A percentile compares a stretch with the other conserved stretches of the same genome.
Conservation (phyloP, 1,140 invertebrate genomes). For the Dufourea novaeangliae region DNA sequence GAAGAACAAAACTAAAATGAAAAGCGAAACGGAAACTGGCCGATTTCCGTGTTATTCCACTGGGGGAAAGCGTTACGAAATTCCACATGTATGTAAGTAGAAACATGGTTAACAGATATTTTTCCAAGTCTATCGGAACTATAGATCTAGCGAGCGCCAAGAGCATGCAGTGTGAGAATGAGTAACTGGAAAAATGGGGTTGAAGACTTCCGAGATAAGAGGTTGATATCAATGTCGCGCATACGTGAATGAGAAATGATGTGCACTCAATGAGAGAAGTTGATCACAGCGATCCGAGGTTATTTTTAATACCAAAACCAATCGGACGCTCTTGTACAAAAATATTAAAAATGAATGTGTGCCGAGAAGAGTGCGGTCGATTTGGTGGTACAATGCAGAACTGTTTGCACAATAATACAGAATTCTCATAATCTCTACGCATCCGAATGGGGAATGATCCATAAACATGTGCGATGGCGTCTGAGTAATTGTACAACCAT, state of each 20-base stretch:
- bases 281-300: slow-evolving; percentile 77
- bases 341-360: slow-evolving; percentile 54
- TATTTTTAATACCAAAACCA: slow-evolving; percentile 83
- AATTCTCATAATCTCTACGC: too few relatives aligned
- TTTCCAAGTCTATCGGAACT: slow-evolving; percentile 77
- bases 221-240: slow-evolving; percentile 50
- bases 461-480: too few relatives aligned
- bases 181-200: slow-evolving; percentile 47
- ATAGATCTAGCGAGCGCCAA: slow-evolving; percentile 67
- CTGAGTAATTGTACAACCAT: slow-evolving; percentile 14
- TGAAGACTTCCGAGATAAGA: slow-evolving; percentile 53
- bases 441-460: slow-evolving; percentile 1
- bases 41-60: slow-evolving; percentile 75
- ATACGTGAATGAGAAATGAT: slow-evolving; percentile 38
- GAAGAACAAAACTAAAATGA: slow-evolving; percentile 3
- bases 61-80: slow-evolving; percentile 71
- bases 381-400: slow-evolving; percentile 16
- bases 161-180: slow-evolving; percentile 64
- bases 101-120: slow-evolving; percentile 74
- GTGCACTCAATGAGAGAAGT: slow-evolving; percentile 60
- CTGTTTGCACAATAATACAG: background rate
- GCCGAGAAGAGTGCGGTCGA: slow-evolving; percentile 43
- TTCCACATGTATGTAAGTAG: slow-evolving; percentile 74
- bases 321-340: slow-evolving; percentile 78
- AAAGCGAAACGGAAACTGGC: slow-evolving; percentile 15